A percentile compares a stretch with the other conserved stretches of the same genome.
Evolutionary conservation across 2,113 vertebrate genomes (phyloP).

Genomic region (Lipophrys pholis): DNA sequence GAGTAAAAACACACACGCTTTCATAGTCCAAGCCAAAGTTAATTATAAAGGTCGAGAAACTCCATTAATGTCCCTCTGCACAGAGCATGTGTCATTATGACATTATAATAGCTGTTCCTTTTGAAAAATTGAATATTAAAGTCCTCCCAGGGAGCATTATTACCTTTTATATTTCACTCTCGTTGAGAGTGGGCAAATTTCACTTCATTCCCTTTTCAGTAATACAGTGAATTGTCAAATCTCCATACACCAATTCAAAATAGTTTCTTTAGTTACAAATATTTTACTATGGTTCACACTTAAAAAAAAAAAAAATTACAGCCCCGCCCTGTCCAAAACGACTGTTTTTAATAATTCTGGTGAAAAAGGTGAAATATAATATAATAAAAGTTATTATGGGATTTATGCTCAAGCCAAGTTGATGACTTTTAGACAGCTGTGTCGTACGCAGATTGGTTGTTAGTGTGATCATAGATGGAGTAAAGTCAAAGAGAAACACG

Average conservation of each 20-base stretch:
- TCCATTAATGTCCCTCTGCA: background rate
- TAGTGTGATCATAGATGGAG: constrained; percentile 73
- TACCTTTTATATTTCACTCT: constrained; percentile 7
- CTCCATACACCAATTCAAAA: background rate
- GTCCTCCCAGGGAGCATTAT: background rate
- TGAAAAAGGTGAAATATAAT: background rate
- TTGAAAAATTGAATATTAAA: constrained; percentile 8
- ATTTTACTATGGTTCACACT: background rate
- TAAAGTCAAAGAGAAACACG: constrained; percentile 80
- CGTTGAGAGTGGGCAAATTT: background rate
- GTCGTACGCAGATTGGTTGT: constrained; percentile 78
- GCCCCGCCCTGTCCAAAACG: background rate
- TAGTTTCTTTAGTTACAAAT: background rate
- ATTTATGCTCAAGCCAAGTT: constrained; percentile 3
- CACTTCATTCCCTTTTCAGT: background rate
- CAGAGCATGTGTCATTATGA: background rate
- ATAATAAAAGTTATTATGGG: background rate
- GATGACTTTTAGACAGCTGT: constrained; percentile 52
- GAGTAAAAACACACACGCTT: background rate
- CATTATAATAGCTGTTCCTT: constrained; percentile 3
- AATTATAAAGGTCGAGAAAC: background rate
- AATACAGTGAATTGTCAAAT: constrained; percentile 1
- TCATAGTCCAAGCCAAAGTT: background rate
- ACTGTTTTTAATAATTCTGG: background rate
- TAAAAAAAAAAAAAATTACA: background rate